A percentile compares a stretch with the other conserved stretches of the same genome.
Evolutionary conservation across 1,140 invertebrate species (phyloP).

Genomic region (Pectinophora gossypiella): DNA sequence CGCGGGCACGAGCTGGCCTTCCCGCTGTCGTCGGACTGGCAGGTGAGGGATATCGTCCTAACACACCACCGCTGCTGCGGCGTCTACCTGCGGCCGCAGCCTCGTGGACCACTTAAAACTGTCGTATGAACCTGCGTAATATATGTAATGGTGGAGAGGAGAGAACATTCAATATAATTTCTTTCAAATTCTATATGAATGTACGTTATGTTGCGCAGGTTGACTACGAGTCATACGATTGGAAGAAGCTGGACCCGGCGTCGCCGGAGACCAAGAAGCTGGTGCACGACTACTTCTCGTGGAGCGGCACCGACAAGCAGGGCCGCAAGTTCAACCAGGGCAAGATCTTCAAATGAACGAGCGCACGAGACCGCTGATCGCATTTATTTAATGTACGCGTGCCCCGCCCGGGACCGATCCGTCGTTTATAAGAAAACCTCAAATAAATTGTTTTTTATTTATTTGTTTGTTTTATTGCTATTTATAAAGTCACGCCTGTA

Average conservation of each 20-base stretch:
- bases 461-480: too few species aligned
- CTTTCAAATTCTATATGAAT: background rate
- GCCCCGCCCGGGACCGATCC: slow-evolving; percentile 12
- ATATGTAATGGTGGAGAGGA: too few species aligned
- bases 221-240: slow-evolving; percentile 97
- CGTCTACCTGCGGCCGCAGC: too few species aligned
- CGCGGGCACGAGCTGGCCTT: slow-evolving; percentile 96
- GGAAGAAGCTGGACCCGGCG: slow-evolving; percentile 95
- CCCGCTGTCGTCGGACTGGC: slow-evolving; percentile 91
- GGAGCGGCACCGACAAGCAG: slow-evolving; percentile 91
- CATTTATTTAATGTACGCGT: background rate
- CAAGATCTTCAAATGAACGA: slow-evolving; percentile 98
- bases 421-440: slow-evolving; percentile 27
- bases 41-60: too few species aligned
- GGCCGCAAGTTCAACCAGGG: slow-evolving; percentile 98
- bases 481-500: too few species aligned
- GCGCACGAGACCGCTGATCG: background rate
- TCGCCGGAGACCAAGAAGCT: slow-evolving; percentile 91
- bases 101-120: too few species aligned
- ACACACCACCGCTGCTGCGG: too few species aligned
- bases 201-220: slow-evolving; percentile 62
- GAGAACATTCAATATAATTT: too few species aligned
- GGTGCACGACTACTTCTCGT: slow-evolving; percentile 94
- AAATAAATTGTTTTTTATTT: slow-evolving; percentile 53
- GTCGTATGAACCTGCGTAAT: too few species aligned